Evolutionary conservation across 2,888 invertebrate species (phyloP).

Genomic region (Tipula confusa): DNA sequence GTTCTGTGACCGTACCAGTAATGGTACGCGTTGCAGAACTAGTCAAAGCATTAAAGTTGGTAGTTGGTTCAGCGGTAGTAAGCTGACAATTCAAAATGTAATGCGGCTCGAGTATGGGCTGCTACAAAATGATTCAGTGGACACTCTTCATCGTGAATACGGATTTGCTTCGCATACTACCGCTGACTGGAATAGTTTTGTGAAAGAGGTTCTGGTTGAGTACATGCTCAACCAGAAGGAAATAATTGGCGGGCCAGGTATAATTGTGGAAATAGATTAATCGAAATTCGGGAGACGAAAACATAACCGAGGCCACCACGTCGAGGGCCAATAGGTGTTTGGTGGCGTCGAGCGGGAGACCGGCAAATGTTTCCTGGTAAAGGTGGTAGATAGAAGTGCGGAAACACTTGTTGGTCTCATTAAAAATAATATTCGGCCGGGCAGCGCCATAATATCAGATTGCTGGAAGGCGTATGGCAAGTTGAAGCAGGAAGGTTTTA

Average conservation of each 20-base stretch:
- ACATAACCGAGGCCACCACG: conserved; percentile 34
- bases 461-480: not conserved
- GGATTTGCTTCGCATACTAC: too few relatives aligned
- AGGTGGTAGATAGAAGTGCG: not conserved
- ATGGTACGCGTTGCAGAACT: too few relatives aligned
- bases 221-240: too few relatives aligned
- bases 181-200: too few relatives aligned
- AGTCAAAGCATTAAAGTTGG: too few relatives aligned
- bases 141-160: too few relatives aligned
- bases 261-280: conserved; percentile 36
- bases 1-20: too few relatives aligned
- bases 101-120: too few relatives aligned
- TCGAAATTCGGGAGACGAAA: conserved; percentile 35
- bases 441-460: not conserved
- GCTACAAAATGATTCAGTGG: too few relatives aligned
- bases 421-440: not conserved
- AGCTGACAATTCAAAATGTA: too few relatives aligned
- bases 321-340: conserved; percentile 34
- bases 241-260: conserved; percentile 37
- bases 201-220: too few relatives aligned
- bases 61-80: too few relatives aligned
- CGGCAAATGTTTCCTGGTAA: not conserved
- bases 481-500: not conserved
- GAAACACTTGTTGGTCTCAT: not conserved
- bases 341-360: conserved; percentile 13